Base-by-base conservation (phyloP, 2,888 invertebrate species). In the Sacculina carcini region DNA sequence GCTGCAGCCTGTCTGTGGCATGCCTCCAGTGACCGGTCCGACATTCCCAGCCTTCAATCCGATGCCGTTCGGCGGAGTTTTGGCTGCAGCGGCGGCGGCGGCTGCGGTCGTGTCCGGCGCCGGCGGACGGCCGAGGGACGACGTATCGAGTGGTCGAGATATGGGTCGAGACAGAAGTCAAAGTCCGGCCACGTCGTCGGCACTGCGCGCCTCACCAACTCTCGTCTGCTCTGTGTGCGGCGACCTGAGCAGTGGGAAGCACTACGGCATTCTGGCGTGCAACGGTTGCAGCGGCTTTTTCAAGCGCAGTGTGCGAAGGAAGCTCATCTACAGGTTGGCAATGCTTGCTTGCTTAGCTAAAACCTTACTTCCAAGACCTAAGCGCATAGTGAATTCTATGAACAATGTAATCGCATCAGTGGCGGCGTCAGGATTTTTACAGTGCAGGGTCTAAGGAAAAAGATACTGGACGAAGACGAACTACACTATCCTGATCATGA, bases 251-350 rank as follows among this genome's bases (percentile, higher is more conserved):
- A 89, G 87, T 2, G 94, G 94, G 2, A 94, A 94, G 62, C 94
- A 94, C 66, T 94, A 92, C 66, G 94, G 96, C 1, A 94, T 96
- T 62, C 73, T 96, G 56, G 96, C 96, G 0, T 98, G 98, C 67
- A 98, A 98, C 63, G 98, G 98, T 1, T 98, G 98, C 71, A 90
- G 89, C 52, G 98, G 98, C 0, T 98, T 98, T 71, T 98, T 98
- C 72, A 98, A 98, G 65, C 69, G 96, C 57, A 89, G 87, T 58
- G 94, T 96, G 34, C 73, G 94, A 51, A 73, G 94, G 62, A 92
- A 94, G 70, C 76, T 96, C 55, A 92, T 94, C 59, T 96, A 96
- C 73, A 81, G 94, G 94, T 90, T 12, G 5, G 40, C 2, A 38
- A 21, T 9, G 5, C 5, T 5, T 5, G 38, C 10, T 10, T 21